A percentile compares a stretch with the other conserved stretches of the same genome.
These are phyloP conservation scores for Trichopoda pennipes DNA, from an alignment of 2,888 invertebrate species.

Conservation along the genomic window DNA sequence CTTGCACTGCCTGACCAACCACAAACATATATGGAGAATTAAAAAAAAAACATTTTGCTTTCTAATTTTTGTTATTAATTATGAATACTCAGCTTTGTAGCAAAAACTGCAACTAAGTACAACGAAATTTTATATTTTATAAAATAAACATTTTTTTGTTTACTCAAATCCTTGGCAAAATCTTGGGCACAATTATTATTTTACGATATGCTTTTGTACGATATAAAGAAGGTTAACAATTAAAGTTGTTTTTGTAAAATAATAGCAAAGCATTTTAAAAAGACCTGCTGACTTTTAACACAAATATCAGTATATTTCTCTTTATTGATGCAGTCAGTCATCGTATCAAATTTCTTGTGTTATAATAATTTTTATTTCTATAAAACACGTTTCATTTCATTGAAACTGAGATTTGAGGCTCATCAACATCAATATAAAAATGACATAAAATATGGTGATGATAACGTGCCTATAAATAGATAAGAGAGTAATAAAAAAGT, in stretches of 20 bases:
- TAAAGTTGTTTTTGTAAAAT: background rate
- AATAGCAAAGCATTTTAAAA: background rate
- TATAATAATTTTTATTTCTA: background rate
- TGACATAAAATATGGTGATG: conserved; percentile 61
- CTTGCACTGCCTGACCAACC: no score
- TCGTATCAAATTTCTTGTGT: conserved; percentile 35
- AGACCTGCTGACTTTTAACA: background rate
- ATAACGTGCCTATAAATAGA: conserved; percentile 52
- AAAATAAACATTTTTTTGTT: no score
- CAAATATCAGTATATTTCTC: conserved; percentile 65
- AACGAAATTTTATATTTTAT: no score
- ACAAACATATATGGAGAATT: no score
- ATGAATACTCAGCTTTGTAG: no score
- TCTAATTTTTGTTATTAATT: no score
- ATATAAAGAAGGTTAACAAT: no score
- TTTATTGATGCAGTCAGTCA: conserved; percentile 59
- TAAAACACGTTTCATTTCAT: conserved; percentile 63
- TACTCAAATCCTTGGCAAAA: no score
- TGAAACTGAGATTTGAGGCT: conserved; percentile 57
- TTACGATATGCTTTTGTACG: no score
- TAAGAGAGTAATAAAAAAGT: conserved; percentile 40
- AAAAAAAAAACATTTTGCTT: no score
- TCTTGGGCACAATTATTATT: no score
- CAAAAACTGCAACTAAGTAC: no score
- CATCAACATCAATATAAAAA: conserved; percentile 55